A percentile compares a stretch with the other conserved stretches of the same genome.
phyloP scores from a whole-genome alignment of 2,888 invertebrate species.

The Chesias legatella region DNA sequence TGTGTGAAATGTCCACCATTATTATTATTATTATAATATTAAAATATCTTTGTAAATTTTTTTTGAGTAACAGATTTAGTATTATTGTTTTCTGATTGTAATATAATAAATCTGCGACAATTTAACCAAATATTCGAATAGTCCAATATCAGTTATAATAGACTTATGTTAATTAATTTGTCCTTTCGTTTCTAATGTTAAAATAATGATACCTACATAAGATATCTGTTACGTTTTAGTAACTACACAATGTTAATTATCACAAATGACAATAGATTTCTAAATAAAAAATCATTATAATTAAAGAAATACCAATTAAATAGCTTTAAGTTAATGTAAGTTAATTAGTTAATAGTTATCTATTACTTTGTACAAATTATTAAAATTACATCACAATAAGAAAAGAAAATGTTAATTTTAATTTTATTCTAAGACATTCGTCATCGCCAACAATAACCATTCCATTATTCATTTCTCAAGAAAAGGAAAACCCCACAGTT shows the following conservation, averaged over 20 bases:
- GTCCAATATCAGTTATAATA: constrained; percentile 5
- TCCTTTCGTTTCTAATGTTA: neutral
- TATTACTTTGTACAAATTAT: constrained; percentile 1
- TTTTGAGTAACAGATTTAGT: too few relatives aligned
- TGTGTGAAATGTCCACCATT: too few relatives aligned
- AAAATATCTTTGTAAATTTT: too few relatives aligned
- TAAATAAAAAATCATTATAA: too few relatives aligned
- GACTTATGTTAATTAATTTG: neutral
- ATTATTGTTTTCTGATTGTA: neutral
- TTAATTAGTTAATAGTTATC: too few relatives aligned
- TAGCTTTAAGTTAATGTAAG: constrained; percentile 6
- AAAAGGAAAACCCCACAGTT: too few relatives aligned
- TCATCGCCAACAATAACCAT: too few relatives aligned
- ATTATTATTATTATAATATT: too few relatives aligned
- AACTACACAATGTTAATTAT: constrained; percentile 11
- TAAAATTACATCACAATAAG: constrained; percentile 18
- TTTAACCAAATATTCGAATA: constrained; percentile 19
- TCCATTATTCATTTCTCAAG: too few relatives aligned
- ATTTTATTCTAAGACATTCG: constrained; percentile 1
- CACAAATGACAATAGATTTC: too few relatives aligned
- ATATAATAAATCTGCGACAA: constrained; percentile 1
- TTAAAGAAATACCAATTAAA: constrained; percentile 7
- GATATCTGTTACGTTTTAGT: constrained; percentile 35
- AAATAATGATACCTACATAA: constrained; percentile 1
- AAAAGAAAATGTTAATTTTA: constrained; percentile 7